Conservation (phyloP, 2,113 vertebrate genomes). For the Microcebus tavaratra region DNA sequence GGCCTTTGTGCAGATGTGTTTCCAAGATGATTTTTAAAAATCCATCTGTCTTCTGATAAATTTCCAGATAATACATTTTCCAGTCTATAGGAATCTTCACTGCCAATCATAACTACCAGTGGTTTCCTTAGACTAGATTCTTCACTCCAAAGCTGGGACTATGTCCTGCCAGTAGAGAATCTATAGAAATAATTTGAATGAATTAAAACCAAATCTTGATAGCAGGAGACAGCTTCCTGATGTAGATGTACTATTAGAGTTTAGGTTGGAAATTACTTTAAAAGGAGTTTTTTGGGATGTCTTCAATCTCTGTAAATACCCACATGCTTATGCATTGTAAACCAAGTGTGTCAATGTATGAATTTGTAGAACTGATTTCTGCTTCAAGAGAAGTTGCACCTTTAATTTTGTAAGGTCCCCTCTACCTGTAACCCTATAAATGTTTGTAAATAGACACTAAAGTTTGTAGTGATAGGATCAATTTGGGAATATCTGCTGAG, state of each 20-base stretch:
- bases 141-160: constrained; percentile 44
- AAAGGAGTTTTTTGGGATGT: constrained; percentile 54
- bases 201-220: constrained; percentile 70
- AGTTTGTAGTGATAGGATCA: constrained; percentile 78
- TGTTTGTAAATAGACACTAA: constrained; percentile 81
- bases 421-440: constrained; percentile 77
- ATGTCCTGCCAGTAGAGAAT: constrained; percentile 38
- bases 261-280: constrained; percentile 64
- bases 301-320: constrained; percentile 79
- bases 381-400: constrained; percentile 80
- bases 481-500: constrained; percentile 82
- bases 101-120: not conserved
- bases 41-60: not conserved
- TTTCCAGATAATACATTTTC: not conserved
- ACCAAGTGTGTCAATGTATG: constrained; percentile 77
- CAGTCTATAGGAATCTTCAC: not conserved
- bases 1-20: not conserved
- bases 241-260: constrained; percentile 61
- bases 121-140: constrained; percentile 34
- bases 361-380: constrained; percentile 77
- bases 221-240: constrained; percentile 71
- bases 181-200: constrained; percentile 51
- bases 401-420: constrained; percentile 79
- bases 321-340: constrained; percentile 79
- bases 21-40: not conserved